These are phyloP conservation scores for Pristis pectinata DNA, from an alignment of 2,797 vertebrate species.

Conservation along the genomic window DNA sequence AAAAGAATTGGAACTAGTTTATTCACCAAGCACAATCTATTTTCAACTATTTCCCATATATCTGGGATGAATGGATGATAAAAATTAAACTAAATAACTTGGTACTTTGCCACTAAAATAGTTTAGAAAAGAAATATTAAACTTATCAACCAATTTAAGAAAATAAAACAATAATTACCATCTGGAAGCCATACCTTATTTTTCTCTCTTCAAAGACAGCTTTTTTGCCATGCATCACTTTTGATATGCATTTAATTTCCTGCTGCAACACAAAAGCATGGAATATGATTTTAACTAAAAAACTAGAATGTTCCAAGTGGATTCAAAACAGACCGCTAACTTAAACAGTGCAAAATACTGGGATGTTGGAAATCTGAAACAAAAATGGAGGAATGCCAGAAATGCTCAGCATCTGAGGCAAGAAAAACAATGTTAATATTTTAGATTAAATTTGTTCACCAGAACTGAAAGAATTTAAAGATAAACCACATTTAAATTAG, in stretches of 20 bases:
- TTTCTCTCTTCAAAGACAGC: conserved; percentile 36
- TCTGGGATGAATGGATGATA: neutral
- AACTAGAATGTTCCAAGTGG: neutral
- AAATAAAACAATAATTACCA: conserved; percentile 8
- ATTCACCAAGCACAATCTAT: neutral
- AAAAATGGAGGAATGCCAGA: neutral
- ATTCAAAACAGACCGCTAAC: neutral
- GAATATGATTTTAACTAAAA: conserved; percentile 6
- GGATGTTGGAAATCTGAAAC: neutral
- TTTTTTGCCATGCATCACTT: conserved; percentile 37
- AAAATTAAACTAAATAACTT: neutral
- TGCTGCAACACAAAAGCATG: conserved; percentile 32
- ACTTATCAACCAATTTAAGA: neutral
- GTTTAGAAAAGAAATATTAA: neutral
- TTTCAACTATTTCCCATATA: neutral
- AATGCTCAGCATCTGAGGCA: neutral
- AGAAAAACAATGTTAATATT: neutral
- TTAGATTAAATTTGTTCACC: neutral
- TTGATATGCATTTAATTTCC: conserved; percentile 34
- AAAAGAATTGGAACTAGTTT: neutral
- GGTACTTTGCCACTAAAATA: neutral
- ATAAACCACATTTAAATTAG: neutral
- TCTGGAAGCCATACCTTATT: conserved; percentile 29
- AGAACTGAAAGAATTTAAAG: neutral
- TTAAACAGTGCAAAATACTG: neutral